Evolutionary conservation across 2,888 invertebrate genomes (phyloP).

Genomic region (Atethmia centrago): DNA sequence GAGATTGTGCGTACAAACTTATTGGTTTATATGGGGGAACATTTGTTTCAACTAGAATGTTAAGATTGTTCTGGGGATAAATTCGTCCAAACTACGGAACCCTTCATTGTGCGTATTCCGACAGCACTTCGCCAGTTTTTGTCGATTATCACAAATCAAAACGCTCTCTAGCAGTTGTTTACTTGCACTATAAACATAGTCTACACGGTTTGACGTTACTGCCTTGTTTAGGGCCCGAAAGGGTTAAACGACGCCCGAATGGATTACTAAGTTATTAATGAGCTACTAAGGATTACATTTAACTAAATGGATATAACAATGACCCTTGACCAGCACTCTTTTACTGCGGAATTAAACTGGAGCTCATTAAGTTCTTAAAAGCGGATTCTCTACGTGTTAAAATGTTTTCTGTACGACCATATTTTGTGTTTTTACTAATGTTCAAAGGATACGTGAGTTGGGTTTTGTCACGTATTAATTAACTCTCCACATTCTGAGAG

Average conservation of each 20-base stretch:
- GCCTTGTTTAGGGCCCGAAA: conserved; percentile 74
- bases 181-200: conserved; percentile 49
- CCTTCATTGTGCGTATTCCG: too few relatives aligned
- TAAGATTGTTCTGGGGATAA: too few relatives aligned
- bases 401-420: conserved; percentile 15
- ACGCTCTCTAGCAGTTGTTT: neutral
- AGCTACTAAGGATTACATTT: conserved; percentile 62
- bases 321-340: conserved; percentile 41
- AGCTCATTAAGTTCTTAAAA: conserved; percentile 37
- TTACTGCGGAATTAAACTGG: conserved; percentile 27
- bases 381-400: conserved; percentile 1
- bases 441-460: conserved; percentile 22
- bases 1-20: too few relatives aligned
- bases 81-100: too few relatives aligned
- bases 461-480: conserved; percentile 17
- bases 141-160: too few relatives aligned
- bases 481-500: neutral
- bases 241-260: conserved; percentile 72
- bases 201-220: conserved; percentile 68
- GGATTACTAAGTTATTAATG: conserved; percentile 76
- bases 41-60: too few relatives aligned
- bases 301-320: conserved; percentile 55
- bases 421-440: conserved; percentile 23
- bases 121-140: too few relatives aligned
- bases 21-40: too few relatives aligned